A percentile compares a stretch with the other conserved stretches of the same genome.
These are phyloP conservation scores for Dermatophagoides farinae DNA, from an alignment of 1,140 invertebrate species.

Conservation along the genomic window DNA sequence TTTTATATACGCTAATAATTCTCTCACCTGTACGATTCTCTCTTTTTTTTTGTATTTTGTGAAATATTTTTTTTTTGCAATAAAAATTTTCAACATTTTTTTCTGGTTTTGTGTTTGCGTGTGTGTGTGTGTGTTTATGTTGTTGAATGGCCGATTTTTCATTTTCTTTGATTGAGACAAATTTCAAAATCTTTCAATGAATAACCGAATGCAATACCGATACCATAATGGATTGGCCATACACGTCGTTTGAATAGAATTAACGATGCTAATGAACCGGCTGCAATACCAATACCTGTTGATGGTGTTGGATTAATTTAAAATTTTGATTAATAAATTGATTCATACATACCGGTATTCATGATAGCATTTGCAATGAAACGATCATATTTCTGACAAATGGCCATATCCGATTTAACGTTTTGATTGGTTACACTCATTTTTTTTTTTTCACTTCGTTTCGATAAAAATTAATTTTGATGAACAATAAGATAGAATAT, in stretches of 20 bases:
- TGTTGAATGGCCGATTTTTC: no score
- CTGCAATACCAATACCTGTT: constrained; percentile 10
- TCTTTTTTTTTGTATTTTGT: no score
- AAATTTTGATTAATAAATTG: neutral
- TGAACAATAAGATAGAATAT: no score
- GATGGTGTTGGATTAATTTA: no score
- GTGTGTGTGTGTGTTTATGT: no score
- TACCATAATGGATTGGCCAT: constrained; percentile 18
- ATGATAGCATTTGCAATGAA: constrained; percentile 13
- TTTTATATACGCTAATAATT: no score
- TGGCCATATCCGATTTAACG: constrained; percentile 10
- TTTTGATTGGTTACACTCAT: neutral
- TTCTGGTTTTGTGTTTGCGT: no score
- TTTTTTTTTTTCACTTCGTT: no score
- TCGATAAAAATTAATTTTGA: no score
- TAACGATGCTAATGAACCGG: constrained; percentile 18
- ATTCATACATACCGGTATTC: constrained; percentile 13
- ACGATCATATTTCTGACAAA: constrained; percentile 6
- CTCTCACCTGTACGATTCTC: no score
- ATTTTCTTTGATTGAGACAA: constrained; percentile 7
- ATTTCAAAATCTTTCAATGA: constrained; percentile 14
- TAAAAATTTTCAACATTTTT: no score
- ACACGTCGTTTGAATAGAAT: constrained; percentile 16
- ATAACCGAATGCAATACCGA: constrained; percentile 17
- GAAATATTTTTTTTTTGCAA: no score